A percentile compares a stretch with the other conserved stretches of the same genome.
These are phyloP conservation scores for Catharus fuscescens DNA, from an alignment of 2,113 vertebrate genomes.

Conservation along the genomic window DNA sequence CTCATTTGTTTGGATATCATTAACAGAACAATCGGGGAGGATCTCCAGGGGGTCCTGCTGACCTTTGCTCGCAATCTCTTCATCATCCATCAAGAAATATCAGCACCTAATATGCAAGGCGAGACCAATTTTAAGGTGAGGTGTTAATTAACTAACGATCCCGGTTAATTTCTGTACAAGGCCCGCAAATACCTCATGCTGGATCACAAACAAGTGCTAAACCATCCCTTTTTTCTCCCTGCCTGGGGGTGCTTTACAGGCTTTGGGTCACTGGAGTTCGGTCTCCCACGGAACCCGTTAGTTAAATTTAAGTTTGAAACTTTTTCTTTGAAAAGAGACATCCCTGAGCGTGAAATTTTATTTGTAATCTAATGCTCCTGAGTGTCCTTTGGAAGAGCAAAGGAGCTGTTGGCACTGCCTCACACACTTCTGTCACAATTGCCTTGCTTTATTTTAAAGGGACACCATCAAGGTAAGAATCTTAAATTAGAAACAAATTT, in stretches of 20 bases:
- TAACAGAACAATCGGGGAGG: conserved; percentile 92
- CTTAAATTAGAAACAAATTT: conserved; percentile 14
- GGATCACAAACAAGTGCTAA: conserved; percentile 82
- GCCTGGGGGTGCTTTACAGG: conserved; percentile 59
- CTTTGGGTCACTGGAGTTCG: conserved; percentile 66
- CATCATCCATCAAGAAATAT: conserved; percentile 99
- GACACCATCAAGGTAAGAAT: neutral
- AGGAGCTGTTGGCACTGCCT: conserved; percentile 2
- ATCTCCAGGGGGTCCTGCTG: conserved; percentile 94
- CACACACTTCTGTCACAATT: neutral
- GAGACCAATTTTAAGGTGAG: conserved; percentile 95
- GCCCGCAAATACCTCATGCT: conserved; percentile 81
- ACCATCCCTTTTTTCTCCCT: conserved; percentile 65
- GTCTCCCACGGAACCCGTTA: conserved; percentile 75
- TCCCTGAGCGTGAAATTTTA: conserved; percentile 31
- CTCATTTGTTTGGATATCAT: conserved; percentile 90
- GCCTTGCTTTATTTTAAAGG: neutral
- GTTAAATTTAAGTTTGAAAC: conserved; percentile 82
- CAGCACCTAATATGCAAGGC: conserved; percentile 92
- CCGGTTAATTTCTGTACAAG: conserved; percentile 79
- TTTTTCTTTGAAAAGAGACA: conserved; percentile 74
- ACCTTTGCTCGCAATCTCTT: conserved; percentile 98
- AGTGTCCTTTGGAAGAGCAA: conserved; percentile 15
- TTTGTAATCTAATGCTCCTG: neutral
- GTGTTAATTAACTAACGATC: conserved; percentile 95